Evolutionary conservation across 2,113 vertebrate species (phyloP).

Genomic region (Syrrhaptes paradoxus): DNA sequence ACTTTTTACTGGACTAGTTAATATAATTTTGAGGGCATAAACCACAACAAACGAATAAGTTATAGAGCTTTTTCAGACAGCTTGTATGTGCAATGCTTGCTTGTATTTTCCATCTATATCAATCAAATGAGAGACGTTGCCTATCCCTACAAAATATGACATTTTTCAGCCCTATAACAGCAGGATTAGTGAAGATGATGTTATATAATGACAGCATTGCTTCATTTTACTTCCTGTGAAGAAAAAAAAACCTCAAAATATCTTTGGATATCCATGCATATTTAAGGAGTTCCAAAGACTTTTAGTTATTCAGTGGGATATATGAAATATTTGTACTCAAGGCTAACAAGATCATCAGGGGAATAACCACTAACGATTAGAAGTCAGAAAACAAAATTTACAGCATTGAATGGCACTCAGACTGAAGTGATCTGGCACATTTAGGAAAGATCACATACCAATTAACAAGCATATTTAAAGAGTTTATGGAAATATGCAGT

Average conservation of each 20-base stretch:
- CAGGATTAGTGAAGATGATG: background rate
- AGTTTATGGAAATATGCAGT: background rate
- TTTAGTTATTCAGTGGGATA: background rate
- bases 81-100: background rate
- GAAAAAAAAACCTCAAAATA: background rate
- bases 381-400: constrained; percentile 34
- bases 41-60: background rate
- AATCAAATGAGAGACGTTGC: background rate
- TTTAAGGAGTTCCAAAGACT: background rate
- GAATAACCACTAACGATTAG: constrained; percentile 19
- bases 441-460: constrained; percentile 8
- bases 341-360: constrained; percentile 23
- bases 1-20: background rate
- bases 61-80: background rate
- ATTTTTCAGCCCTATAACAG: background rate
- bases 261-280: background rate
- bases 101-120: background rate
- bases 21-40: fast-evolving
- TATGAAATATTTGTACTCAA: background rate
- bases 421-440: background rate
- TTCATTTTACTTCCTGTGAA: background rate
- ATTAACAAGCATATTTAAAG: constrained; percentile 18
- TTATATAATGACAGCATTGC: background rate
- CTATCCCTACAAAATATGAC: background rate
- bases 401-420: background rate